These are phyloP conservation scores for Vulpes vulpes DNA, from an alignment of 2,113 vertebrate genomes.

Conservation along the genomic window DNA sequence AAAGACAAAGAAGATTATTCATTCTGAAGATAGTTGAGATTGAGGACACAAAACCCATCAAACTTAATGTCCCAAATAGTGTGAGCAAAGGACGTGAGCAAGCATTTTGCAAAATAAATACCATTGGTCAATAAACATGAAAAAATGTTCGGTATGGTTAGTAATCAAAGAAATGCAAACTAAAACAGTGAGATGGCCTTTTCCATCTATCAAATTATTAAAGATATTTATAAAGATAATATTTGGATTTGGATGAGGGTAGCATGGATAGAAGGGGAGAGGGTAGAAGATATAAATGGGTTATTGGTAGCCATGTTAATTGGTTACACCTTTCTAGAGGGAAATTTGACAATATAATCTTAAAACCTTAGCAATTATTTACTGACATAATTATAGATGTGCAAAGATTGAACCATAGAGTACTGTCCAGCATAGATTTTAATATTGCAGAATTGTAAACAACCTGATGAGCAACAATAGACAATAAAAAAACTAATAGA, in stretches of 20 bases:
- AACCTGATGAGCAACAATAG: background rate
- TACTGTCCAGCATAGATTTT: background rate
- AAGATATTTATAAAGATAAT: background rate
- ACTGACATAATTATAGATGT: background rate
- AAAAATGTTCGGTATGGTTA: background rate
- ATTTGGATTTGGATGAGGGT: background rate
- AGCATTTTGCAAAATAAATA: background rate
- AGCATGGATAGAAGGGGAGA: no score
- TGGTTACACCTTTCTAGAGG: background rate
- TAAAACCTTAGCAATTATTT: constrained; percentile 12
- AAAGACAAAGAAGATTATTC: background rate
- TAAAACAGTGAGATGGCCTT: background rate
- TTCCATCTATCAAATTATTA: background rate
- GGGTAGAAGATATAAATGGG: background rate
- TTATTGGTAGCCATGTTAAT: background rate
- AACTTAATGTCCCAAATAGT: background rate
- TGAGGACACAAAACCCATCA: background rate
- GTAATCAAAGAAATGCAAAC: background rate
- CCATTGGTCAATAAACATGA: background rate
- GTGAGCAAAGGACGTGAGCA: background rate
- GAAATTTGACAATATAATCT: background rate
- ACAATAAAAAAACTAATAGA: background rate
- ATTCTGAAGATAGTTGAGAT: background rate
- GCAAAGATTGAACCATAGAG: constrained; percentile 7
- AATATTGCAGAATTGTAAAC: background rate